A percentile compares a stretch with the other conserved stretches of the same genome.
Evolutionary conservation across 2,797 vertebrate species (phyloP).

Genomic region (Ciconia nigra): DNA sequence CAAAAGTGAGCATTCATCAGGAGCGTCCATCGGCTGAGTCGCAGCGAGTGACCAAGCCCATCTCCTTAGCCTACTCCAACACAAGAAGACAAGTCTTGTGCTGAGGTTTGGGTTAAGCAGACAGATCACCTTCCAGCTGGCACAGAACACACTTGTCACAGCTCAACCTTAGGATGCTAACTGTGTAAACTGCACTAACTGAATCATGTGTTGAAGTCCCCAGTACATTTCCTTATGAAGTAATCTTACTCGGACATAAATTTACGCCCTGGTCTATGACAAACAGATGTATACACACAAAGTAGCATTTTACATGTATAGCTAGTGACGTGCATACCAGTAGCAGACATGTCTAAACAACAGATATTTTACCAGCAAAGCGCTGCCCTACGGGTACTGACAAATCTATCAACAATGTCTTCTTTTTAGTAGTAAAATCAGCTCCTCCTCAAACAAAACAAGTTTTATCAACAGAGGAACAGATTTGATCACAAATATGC

Average conservation of each 20-base stretch:
- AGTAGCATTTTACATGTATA: neutral
- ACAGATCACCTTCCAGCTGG: neutral
- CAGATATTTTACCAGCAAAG: neutral
- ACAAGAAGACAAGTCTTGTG: neutral
- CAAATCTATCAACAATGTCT: neutral
- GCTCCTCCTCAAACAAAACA: neutral
- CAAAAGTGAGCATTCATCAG: neutral
- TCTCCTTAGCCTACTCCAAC: neutral
- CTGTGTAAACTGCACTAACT: neutral
- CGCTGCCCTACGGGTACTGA: neutral
- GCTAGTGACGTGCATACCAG: accelerated
- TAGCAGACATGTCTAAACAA: neutral
- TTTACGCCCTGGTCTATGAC: too few species aligned
- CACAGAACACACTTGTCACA: neutral
- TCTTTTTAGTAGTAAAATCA: neutral
- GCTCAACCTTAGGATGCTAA: neutral
- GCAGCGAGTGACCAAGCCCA: neutral
- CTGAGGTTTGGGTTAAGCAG: neutral
- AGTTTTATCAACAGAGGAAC: neutral
- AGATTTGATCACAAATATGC: neutral
- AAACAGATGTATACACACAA: neutral
- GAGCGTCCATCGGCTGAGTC: neutral
- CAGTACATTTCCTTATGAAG: neutral
- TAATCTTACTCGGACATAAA: neutral
- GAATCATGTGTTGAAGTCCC: neutral